These are phyloP conservation scores for Cherax destructor DNA, from an alignment of 1,140 invertebrate genomes.

Conservation along the genomic window DNA sequence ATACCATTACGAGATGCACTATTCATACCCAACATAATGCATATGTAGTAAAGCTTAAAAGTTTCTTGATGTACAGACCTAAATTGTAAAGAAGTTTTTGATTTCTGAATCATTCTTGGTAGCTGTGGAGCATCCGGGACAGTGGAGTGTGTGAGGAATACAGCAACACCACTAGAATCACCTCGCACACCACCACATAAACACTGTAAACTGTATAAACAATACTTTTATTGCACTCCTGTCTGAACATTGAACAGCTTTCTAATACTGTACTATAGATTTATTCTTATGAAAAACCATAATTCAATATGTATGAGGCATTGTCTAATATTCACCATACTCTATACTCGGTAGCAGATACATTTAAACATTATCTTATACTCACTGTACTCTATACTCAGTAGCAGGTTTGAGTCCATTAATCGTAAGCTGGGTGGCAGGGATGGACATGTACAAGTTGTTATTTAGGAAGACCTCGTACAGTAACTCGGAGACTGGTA, in stretches of 20 bases:
- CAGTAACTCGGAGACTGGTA: slow-evolving; percentile 29
- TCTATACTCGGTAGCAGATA: slow-evolving; percentile 65
- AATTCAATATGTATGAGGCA: neutral
- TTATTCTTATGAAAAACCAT: too few relatives aligned
- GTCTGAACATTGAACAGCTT: neutral
- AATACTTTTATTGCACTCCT: neutral
- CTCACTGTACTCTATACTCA: slow-evolving; percentile 70
- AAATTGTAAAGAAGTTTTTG: slow-evolving; percentile 63
- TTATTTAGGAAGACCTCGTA: slow-evolving; percentile 71
- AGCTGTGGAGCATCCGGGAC: slow-evolving; percentile 66
- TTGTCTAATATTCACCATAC: slow-evolving; percentile 59
- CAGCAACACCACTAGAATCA: slow-evolving; percentile 30
- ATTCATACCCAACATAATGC: too few relatives aligned
- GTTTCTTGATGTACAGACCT: slow-evolving; percentile 27
- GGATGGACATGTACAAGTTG: slow-evolving; percentile 33
- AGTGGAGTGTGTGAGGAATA: slow-evolving; percentile 61
- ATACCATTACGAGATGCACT: too few relatives aligned
- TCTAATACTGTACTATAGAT: too few relatives aligned
- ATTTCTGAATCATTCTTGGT: slow-evolving; percentile 56
- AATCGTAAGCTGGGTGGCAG: slow-evolving; percentile 50
- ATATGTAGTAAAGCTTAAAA: too few relatives aligned
- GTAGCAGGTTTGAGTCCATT: slow-evolving; percentile 67
- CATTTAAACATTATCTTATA: slow-evolving; percentile 3
- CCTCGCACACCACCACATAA: slow-evolving; percentile 60
- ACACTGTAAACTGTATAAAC: slow-evolving; percentile 58